Base-by-base conservation (phyloP, 1,140 invertebrate species). In the Leptinotarsa texana region DNA sequence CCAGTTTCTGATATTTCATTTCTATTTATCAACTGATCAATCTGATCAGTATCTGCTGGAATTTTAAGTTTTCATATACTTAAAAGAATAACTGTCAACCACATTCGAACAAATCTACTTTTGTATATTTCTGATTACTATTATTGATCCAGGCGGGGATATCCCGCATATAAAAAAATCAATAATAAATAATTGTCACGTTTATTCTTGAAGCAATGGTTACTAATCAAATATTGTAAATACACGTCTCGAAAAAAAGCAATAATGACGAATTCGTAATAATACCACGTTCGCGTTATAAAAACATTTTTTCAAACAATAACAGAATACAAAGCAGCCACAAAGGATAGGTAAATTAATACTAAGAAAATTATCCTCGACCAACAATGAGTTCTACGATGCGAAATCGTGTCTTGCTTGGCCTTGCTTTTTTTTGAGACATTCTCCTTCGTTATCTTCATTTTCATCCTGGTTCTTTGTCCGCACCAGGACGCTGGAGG, bases 391-490 rank as follows among this genome's bases (percentile, higher is more conserved):
- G 65, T n/a, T 63, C 62, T 24, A 24, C 65, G 65, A n/a, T 33
- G 42, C 65, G 24, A 24, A 33, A 24, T 67, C 65, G 65, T 67
- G 65, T 22, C 15, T 42, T 67, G 17, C 15, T 67, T 27, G 42
- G 24, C 65, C 65, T 67, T 67, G 65, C 21, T 67, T 67, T 67
- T 65, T 67, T 57, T 57, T 57, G 51, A 57, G 15, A 57, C 13
- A 57, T 57, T 57, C 51, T 57, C 51, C n/a, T 57, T 57, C 51
- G 51, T 57, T 57, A 57, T 57, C 13, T 15, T 15, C 51, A 15
- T 57, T 57, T 57, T 57, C 51, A 57, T 57, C 51, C 51, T 57
- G 51, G 51, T 57, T 57, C 51, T 57, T 57, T 18, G 51, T 18
- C 65, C 65, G 24, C 24, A 67, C 18, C 65, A 21, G 18, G 5